Percentiles rank a stretch among this genome's conserved stretches.
phyloP scores from a whole-genome alignment of 2,888 invertebrate genomes.

The Caenorhabditis drosophilae region DNA sequence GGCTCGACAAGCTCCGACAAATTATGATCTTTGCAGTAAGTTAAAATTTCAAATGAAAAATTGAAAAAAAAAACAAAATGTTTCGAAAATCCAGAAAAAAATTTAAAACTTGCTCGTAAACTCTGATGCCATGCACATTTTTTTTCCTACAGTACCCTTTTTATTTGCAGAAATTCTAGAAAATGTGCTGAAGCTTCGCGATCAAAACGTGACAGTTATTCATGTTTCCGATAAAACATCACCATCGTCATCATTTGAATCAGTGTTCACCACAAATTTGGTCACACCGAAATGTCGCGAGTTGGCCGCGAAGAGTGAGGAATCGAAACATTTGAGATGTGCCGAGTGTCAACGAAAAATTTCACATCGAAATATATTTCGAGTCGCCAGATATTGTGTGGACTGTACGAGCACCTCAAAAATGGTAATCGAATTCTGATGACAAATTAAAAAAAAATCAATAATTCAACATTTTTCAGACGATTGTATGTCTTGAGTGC shows the following conservation, averaged over 20 bases:
- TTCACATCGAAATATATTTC: constrained; percentile 35
- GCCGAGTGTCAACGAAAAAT: constrained; percentile 47
- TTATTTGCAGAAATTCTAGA: constrained; percentile 52
- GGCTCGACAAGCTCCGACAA: constrained; percentile 60
- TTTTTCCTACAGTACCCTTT: too few relatives aligned
- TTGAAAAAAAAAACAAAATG: too few relatives aligned
- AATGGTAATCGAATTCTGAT: too few relatives aligned
- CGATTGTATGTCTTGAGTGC: constrained; percentile 60
- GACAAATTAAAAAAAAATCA: too few relatives aligned
- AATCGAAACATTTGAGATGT: constrained; percentile 38
- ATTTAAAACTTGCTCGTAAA: background rate
- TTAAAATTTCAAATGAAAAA: too few relatives aligned
- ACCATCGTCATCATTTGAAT: too few relatives aligned
- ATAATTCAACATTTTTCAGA: too few relatives aligned
- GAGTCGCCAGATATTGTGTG: constrained; percentile 49
- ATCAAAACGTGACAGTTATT: constrained; percentile 55
- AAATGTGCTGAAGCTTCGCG: constrained; percentile 30
- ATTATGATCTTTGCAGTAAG: constrained; percentile 65
- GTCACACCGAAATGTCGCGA: background rate
- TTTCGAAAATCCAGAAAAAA: background rate
- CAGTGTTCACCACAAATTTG: too few relatives aligned
- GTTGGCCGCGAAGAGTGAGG: constrained; percentile 29
- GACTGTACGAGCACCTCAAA: constrained; percentile 42
- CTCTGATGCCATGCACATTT: too few relatives aligned
- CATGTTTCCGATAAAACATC: constrained; percentile 34